Evolutionary conservation across 1,140 invertebrate species (phyloP), one percentile per base, ranked within the genome.

Genomic region (Lutraria rhynchaena): DNA sequence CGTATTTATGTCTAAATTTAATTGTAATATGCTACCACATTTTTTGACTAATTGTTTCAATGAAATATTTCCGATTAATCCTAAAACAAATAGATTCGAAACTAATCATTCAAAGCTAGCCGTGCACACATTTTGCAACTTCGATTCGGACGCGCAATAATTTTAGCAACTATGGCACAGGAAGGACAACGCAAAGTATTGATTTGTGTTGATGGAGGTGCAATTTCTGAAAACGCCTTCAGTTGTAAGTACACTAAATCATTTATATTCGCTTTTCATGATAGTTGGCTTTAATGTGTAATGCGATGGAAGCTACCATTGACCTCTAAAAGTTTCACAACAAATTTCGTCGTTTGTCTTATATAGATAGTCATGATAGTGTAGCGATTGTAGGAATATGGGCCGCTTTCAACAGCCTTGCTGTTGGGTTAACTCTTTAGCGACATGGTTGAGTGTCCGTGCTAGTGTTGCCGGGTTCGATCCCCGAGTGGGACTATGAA

Each of bases 241-340:
- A 19, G 69, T 3, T 78, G 75, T 78, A 78, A 67, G 75, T 58
- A n/a, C n/a, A n/a, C n/a, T n/a, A n/a, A n/a, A n/a, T n/a, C n/a
- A n/a, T 49, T 19, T 49, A 19, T 7, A 51, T 2, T 37, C 37
- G 9, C 27, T 15, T 65, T 7, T 19, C 27, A 31, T 29, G 13
- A 58, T 58, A 58, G 15, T 31, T 31, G 27, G 29, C 2, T 31
- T 29, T 29, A 31, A 31, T 58, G 11, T 15, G 17, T 58, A 31
- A 31, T 58, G 13, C 15, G 57, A 29, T 58, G 27, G 27, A 29
- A 13, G 22, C 33, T 58, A 9, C 4, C 4, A 29, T 7, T 5
- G 24, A 3, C 33, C 24, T 58, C 15, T 24, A n/a, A n/a, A n/a
- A 55, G 7, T 9, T 46, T 46, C 44, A 9, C 44, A 46, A 46